Percentiles rank a stretch among this genome's conserved stretches.
Evolutionary conservation across 2,888 invertebrate species (phyloP).

Genomic region (Nomada lathburiana): DNA sequence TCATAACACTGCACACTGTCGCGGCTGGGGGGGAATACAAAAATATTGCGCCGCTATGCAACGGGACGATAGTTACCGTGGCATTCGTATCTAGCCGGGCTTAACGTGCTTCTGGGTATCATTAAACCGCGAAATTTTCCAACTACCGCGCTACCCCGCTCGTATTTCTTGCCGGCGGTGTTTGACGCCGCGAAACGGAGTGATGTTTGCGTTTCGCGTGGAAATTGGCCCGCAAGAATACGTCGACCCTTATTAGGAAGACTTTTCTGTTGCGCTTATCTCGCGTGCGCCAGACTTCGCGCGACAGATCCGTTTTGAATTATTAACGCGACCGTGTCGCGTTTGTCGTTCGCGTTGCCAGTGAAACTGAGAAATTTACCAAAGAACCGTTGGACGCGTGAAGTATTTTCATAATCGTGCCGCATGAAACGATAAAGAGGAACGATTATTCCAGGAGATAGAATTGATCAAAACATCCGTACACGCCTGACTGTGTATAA

Average conservation of each 20-base stretch:
- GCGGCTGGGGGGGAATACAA: neutral
- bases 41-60: conserved; percentile 27
- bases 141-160: conserved; percentile 19
- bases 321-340: conserved; percentile 35
- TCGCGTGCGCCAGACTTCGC: conserved; percentile 12
- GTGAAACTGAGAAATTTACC: conserved; percentile 44
- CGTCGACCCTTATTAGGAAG: conserved; percentile 42
- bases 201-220: conserved; percentile 33
- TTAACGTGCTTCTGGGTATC: conserved; percentile 40
- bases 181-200: conserved; percentile 20
- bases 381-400: neutral
- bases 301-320: conserved; percentile 32
- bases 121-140: conserved; percentile 53
- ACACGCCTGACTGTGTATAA: too few relatives aligned
- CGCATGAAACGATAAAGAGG: too few relatives aligned
- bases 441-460: too few relatives aligned
- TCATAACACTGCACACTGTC: neutral
- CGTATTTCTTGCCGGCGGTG: conserved; percentile 19
- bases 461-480: too few relatives aligned
- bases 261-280: conserved; percentile 42
- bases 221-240: neutral
- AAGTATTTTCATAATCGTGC: neutral
- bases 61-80: conserved; percentile 15
- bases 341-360: neutral
- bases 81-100: conserved; percentile 6